These are phyloP conservation scores for Cyclargus thomasi DNA, from an alignment of 1,140 invertebrate genomes.

Conservation along the genomic window DNA sequence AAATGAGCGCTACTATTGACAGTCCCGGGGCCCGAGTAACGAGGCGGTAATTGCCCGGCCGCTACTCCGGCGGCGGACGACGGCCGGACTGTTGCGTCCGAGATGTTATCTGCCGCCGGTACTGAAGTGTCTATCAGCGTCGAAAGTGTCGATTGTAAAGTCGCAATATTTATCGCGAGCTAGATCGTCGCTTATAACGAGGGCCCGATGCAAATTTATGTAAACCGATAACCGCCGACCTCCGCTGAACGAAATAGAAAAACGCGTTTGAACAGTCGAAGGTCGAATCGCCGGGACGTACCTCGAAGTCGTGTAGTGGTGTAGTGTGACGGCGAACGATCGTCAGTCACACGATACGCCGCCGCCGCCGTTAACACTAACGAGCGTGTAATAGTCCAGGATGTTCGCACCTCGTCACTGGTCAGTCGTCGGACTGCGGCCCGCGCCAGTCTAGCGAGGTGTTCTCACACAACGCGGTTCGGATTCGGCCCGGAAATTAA, in stretches of 20 bases:
- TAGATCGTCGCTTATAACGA: not conserved
- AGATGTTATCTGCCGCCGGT: not conserved
- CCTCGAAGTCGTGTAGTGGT: not conserved
- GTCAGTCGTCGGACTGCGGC: not conserved
- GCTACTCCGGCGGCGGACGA: not conserved
- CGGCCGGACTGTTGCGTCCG: too few species aligned
- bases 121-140: not conserved
- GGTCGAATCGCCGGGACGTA: not conserved
- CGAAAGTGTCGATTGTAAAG: not conserved
- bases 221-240: not conserved
- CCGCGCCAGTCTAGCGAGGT: not conserved
- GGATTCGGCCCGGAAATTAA: not conserved
- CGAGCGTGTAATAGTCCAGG: too few species aligned
- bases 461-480: not conserved
- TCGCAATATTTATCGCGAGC: not conserved
- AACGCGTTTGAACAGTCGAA: not conserved
- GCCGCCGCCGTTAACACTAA: not conserved
- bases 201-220: not conserved
- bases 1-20: conserved; percentile 24
- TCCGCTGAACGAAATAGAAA: not conserved
- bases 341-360: not conserved
- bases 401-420: not conserved
- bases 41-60: not conserved
- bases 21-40: not conserved
- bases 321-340: not conserved